phyloP scores from a whole-genome alignment of 2,113 vertebrate genomes.

The Crotalus horridus region DNA sequence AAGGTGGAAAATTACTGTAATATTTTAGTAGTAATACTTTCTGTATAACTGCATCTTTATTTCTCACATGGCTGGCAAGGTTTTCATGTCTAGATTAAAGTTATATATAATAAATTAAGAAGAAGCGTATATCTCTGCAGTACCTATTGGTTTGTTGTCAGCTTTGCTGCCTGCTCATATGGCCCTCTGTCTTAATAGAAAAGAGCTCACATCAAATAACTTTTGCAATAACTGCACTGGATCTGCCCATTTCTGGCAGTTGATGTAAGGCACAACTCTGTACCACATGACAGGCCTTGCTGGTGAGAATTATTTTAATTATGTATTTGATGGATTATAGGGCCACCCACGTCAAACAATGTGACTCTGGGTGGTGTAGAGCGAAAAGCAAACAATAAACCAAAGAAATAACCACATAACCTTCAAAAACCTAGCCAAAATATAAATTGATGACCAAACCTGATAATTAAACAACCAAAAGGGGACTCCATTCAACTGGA shows the following conservation, averaged over 20 bases:
- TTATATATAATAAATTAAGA: neutral
- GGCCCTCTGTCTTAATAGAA: neutral
- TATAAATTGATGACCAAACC: neutral
- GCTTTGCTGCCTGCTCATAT: neutral
- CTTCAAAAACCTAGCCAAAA: neutral
- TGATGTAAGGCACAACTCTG: neutral
- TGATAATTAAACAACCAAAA: neutral
- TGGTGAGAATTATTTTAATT: neutral
- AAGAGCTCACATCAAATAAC: neutral
- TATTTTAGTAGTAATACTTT: neutral
- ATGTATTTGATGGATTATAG: neutral
- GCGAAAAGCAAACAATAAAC: neutral
- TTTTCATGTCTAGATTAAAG: neutral
- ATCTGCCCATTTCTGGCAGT: neutral
- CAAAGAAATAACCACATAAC: neutral
- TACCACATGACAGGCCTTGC: neutral
- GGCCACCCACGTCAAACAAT: neutral
- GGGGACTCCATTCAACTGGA: neutral
- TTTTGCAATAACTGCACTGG: neutral
- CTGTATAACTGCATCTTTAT: neutral
- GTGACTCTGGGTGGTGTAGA: neutral
- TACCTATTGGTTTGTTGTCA: neutral
- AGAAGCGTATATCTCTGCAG: neutral
- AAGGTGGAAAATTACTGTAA: neutral
- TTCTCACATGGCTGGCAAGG: neutral